phyloP scores from a whole-genome alignment of 2,797 vertebrate genomes.

The Pangasius sanitwongsei region DNA sequence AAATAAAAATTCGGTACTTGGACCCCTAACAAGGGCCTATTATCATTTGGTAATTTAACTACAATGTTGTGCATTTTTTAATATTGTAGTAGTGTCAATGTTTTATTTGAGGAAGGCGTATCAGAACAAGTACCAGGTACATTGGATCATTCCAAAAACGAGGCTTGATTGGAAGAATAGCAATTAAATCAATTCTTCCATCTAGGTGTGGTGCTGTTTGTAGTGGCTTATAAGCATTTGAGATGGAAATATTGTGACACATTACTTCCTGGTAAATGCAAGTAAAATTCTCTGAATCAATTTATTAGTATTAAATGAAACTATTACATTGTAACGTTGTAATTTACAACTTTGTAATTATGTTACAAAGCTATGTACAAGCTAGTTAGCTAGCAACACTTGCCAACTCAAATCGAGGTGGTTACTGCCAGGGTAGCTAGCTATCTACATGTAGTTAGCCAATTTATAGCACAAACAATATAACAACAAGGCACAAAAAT shows the following conservation, averaged over 20 bases:
- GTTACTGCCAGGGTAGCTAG: background rate
- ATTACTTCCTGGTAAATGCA: background rate
- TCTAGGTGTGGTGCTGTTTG: background rate
- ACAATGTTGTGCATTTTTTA: background rate
- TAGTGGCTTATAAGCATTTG: background rate
- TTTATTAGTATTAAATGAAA: background rate
- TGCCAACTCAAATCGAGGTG: background rate
- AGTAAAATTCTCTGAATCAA: background rate
- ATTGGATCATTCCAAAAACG: too few relatives aligned
- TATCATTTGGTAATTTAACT: background rate
- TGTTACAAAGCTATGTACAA: background rate
- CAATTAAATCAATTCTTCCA: background rate
- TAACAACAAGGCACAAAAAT: background rate
- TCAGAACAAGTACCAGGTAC: background rate
- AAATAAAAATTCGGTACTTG: background rate
- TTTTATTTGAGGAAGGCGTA: background rate
- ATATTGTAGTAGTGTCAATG: background rate
- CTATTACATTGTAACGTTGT: too few relatives aligned
- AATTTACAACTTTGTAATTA: too few relatives aligned
- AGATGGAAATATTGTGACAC: background rate
- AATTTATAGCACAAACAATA: background rate
- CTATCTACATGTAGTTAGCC: background rate
- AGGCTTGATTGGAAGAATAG: background rate
- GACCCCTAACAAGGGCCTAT: background rate
- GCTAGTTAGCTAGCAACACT: background rate